Base-by-base conservation (phyloP, 2,113 vertebrate genomes). In the Grantiella picta region DNA sequence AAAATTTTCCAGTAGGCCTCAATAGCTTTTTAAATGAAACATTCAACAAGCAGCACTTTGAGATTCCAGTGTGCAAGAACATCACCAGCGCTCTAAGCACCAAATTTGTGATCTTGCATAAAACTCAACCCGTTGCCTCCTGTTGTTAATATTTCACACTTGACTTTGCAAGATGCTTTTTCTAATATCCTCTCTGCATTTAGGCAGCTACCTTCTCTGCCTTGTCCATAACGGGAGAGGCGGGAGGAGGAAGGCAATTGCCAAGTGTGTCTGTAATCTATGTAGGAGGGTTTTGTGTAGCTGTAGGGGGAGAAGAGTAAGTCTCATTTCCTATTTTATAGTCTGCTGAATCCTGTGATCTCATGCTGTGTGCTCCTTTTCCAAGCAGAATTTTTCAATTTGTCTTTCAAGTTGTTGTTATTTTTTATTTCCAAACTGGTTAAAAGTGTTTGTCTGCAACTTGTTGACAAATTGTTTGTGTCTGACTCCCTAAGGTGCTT, bases 321-420 rank as follows among this genome's bases (percentile, higher is more conserved):
- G 91, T 96, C 90, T 95, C 81, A 86, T 87, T 96, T 95, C 95
- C 91, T 95, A 92, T 96, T 97, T 97, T 95, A 97, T 96, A 96
- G 96, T 96, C 95, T 95, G 89, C 86, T 96, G 95, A 91, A 90
- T 96, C 84, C 76, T 96, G 78, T 90, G 90, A 59, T 72, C 91
- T 94, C 94, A 82, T 76, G 94, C 96, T 96, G 89, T 82, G 94
- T 73, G 69, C 87, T 95, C 59, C 84, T 96, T 97, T 96, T 36
- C 92, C 63, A 75, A 82, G 90, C 85, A 92, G 89, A 77, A 53
- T 94, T 96, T 96, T 94, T 97, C 94, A 93, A 94, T 96, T 96
- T 90, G 82, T 91, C 75, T 91, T 95, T 92, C 66, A 47, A 81
- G 79, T 89, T 90, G 63, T 92, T 94, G 70, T 80, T 94, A 68